phyloP scores from a whole-genome alignment of 1,140 invertebrate species.

The Macrobrachium rosenbergii region DNA sequence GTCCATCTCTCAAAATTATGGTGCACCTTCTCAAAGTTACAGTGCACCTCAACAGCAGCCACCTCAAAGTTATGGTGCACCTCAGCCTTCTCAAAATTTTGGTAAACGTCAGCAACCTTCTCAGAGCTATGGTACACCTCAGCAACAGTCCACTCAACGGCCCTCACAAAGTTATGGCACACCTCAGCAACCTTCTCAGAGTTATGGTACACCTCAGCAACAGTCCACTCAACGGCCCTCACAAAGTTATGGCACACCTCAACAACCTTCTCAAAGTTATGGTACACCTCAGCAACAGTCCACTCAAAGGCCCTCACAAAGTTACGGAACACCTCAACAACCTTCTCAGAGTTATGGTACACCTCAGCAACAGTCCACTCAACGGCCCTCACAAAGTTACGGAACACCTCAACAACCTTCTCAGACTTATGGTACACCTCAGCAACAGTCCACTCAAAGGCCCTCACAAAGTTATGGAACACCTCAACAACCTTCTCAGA shows the following conservation, averaged over 20 bases:
- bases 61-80: slow-evolving; percentile 33
- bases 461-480: slow-evolving; percentile 35
- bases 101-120: neutral
- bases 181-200: neutral
- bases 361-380: slow-evolving; percentile 5
- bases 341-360: slow-evolving; percentile 27
- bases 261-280: neutral
- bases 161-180: neutral
- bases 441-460: neutral
- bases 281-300: neutral
- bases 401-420: neutral
- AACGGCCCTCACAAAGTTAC: slow-evolving; percentile 5
- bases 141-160: neutral
- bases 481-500: slow-evolving; percentile 41
- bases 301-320: neutral
- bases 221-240: neutral
- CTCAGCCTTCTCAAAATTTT: slow-evolving; percentile 14
- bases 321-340: slow-evolving; percentile 13
- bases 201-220: neutral
- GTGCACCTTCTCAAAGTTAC: slow-evolving; percentile 9
- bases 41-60: slow-evolving; percentile 27
- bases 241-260: neutral
- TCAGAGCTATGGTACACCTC: neutral
- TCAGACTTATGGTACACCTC: slow-evolving; percentile 16
- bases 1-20: no score